These are phyloP conservation scores for Endotricha flammealis DNA, from an alignment of 2,888 invertebrate species.

Conservation along the genomic window DNA sequence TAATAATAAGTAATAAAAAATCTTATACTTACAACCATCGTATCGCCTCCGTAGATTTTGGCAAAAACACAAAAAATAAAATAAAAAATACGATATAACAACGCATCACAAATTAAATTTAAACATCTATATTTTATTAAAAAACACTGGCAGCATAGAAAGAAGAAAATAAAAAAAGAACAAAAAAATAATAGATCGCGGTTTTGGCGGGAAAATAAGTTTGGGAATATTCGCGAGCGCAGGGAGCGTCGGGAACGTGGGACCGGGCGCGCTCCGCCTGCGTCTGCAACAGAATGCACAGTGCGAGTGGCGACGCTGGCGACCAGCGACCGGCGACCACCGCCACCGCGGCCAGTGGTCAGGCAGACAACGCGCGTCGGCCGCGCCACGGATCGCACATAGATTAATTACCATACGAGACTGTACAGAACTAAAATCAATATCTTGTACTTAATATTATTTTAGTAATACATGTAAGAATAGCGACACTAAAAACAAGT, in stretches of 20 bases:
- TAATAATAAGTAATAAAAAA: slow-evolving; percentile 4
- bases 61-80: slow-evolving; percentile 72
- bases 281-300: slow-evolving; percentile 54
- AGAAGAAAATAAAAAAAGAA: slow-evolving; percentile 18
- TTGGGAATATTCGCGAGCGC: slow-evolving; percentile 18
- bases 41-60: slow-evolving; percentile 61
- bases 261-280: slow-evolving; percentile 40
- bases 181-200: slow-evolving; percentile 29
- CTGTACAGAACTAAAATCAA: no score
- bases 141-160: slow-evolving; percentile 11
- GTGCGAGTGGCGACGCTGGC: no score
- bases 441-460: no score
- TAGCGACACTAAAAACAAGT: no score
- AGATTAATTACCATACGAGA: slow-evolving; percentile 17
- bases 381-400: slow-evolving; percentile 31
- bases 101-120: slow-evolving; percentile 59
- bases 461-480: no score
- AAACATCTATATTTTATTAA: slow-evolving; percentile 14
- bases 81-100: slow-evolving; percentile 59
- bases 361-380: slow-evolving; percentile 44
- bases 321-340: slow-evolving; percentile 34
- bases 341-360: slow-evolving; percentile 54
- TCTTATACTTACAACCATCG: slow-evolving; percentile 73
- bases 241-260: slow-evolving; percentile 28
- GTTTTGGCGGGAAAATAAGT: slow-evolving; percentile 59